Evolutionary conservation across 2,113 vertebrate species (phyloP).

Genomic region (Tympanuchus pallidicinctus): DNA sequence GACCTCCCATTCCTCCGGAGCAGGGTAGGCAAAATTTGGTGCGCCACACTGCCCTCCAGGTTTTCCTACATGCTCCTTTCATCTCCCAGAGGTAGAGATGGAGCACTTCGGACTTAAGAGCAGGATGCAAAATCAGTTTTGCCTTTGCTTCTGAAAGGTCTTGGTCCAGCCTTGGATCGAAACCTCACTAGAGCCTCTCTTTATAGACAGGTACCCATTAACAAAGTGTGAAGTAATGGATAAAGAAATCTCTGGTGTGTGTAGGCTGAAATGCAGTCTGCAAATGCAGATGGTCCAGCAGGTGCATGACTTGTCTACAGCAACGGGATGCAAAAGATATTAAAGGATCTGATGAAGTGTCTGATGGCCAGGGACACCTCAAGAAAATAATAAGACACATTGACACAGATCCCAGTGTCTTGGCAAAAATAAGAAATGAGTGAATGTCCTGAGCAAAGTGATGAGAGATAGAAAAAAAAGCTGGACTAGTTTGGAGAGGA

Average conservation of each 20-base stretch:
- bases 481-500: background rate
- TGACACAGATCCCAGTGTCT: conserved; percentile 6
- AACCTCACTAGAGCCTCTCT: conserved; percentile 2
- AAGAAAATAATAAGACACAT: conserved; percentile 25
- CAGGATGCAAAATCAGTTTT: background rate
- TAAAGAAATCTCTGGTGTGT: conserved; percentile 36
- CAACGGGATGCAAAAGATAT: conserved; percentile 69
- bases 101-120: background rate
- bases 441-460: background rate
- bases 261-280: conserved; percentile 26
- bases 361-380: conserved; percentile 47
- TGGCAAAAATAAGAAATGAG: conserved; percentile 24
- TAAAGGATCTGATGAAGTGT: conserved; percentile 67
- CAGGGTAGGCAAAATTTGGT: background rate
- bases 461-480: background rate
- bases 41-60: background rate
- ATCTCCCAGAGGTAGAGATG: background rate
- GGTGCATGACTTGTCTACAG: conserved; percentile 60
- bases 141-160: background rate
- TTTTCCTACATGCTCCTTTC: background rate
- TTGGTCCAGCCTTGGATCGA: background rate
- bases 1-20: background rate
- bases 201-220: conserved; percentile 7
- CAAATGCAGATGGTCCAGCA: conserved; percentile 42
- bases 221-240: conserved; percentile 50